Evolutionary conservation across 2,797 vertebrate species (phyloP), one percentile per base, ranked within the genome.

Genomic region (Lacerta viridis): DNA sequence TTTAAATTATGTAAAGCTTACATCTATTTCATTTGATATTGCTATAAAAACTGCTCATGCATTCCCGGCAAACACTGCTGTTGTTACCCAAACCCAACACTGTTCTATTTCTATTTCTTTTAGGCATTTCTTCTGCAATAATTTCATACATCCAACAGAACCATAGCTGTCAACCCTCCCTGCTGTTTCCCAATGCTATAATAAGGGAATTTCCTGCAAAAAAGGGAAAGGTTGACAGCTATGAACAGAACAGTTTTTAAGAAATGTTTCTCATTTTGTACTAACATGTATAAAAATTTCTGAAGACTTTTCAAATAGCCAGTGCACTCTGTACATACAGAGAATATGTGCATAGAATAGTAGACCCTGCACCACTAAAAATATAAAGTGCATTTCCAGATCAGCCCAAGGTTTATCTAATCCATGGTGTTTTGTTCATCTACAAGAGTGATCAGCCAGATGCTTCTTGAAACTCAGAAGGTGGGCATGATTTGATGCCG

Each of bases 1-100:
- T 72, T 75, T 83, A 91, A 90, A 5, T 64, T 71, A 39, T 61
- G 61, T 1, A 41, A 68, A 41, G 79, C 79, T 84, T 82, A 71
- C 9, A 50, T 18, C 23, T 61, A 20, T 1, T 9, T 78, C 39
- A 2, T 7, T 78, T 80, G 50, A 87, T 55, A 5, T 11, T 27
- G 36, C 66, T 55, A 80, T 68, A 69, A 81, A 91, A 92, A 23
- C 25, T 80, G 4, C 0, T 0, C 15, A 89, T 6, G 5, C 55
- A 55, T 72, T 89, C 15, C 29, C 17, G 20, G 41, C 4, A 25
- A 29, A 77, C 85, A 88, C 68, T 80, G 71, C 1, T 27, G 2
- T 74, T 74, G 61, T 33, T 71, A 41, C 33, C 27, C 36, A 83
- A 83, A 66, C 29, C 8, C 41, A 46, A 39, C 20, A 11, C 20